These are phyloP conservation scores for Pollenia angustigena DNA, from an alignment of 2,888 invertebrate genomes.

Conservation along the genomic window DNA sequence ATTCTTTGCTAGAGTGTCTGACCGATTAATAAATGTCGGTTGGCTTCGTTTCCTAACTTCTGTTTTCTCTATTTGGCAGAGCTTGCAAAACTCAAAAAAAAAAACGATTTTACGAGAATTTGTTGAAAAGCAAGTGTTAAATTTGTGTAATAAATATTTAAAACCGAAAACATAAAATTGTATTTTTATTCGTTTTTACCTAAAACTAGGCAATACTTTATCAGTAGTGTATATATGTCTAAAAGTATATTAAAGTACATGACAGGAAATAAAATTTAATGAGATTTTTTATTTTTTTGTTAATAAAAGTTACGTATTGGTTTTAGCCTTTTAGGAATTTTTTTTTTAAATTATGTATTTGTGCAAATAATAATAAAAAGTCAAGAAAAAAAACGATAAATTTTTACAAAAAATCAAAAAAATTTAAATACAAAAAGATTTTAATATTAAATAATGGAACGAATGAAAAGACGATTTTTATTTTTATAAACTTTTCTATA, in stretches of 20 bases:
- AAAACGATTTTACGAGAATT: neutral
- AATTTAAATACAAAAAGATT: too few relatives aligned
- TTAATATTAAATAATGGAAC: too few relatives aligned
- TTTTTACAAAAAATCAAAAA: too few relatives aligned
- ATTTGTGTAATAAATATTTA: slow-evolving; percentile 34
- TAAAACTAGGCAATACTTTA: slow-evolving; percentile 41
- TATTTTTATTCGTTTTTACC: slow-evolving; percentile 11
- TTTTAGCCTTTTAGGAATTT: too few relatives aligned
- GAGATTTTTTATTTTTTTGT: too few relatives aligned
- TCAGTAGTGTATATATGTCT: slow-evolving; percentile 11
- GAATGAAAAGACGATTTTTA: too few relatives aligned
- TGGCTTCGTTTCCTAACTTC: neutral
- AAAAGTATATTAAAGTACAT: neutral
- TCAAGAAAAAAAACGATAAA: too few relatives aligned
- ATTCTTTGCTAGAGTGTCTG: slow-evolving; percentile 51
- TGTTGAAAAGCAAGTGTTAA: slow-evolving; percentile 1
- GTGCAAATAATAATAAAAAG: too few relatives aligned
- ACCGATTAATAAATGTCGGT: slow-evolving; percentile 63
- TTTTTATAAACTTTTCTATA: too few relatives aligned
- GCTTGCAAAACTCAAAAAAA: neutral
- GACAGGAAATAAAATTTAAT: too few relatives aligned
- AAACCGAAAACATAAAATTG: neutral
- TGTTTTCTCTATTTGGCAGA: slow-evolving; percentile 4
- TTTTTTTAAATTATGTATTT: too few relatives aligned
- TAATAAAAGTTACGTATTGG: too few relatives aligned